Conservation (phyloP, 2,113 vertebrate species). For the Forbesichthys agassizii region DNA sequence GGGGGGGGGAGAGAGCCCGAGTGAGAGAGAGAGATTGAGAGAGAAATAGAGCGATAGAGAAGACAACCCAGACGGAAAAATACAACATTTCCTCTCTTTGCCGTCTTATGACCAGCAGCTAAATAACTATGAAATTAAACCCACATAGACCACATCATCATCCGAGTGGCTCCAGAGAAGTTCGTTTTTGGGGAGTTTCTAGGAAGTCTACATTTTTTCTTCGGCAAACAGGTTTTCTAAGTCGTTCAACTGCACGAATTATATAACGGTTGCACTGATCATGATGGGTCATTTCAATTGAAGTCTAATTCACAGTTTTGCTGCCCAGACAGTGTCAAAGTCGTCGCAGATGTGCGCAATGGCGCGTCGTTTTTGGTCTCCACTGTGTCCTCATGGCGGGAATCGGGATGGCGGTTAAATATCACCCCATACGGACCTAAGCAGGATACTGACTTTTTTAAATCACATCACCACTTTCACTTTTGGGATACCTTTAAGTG, state of each 20-base stretch:
- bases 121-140: not conserved
- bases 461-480: slow-evolving; percentile 15
- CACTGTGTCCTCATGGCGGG: slow-evolving; percentile 13
- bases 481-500: slow-evolving; percentile 40
- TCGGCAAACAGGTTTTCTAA: no score
- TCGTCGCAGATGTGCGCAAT: slow-evolving; percentile 35
- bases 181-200: slow-evolving; percentile 33
- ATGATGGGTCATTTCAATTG: no score
- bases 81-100: slow-evolving; percentile 28
- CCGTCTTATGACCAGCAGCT: slow-evolving; percentile 19
- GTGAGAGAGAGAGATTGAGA: slow-evolving; percentile 7
- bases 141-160: slow-evolving; percentile 2
- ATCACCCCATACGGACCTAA: slow-evolving; percentile 35
- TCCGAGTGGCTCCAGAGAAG: slow-evolving; percentile 11
- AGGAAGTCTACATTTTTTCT: slow-evolving; percentile 5
- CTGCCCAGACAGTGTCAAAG: not conserved
- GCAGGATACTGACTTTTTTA: slow-evolving; percentile 13
- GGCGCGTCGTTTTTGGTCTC: slow-evolving; percentile 11
- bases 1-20: not conserved
- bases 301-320: no score
- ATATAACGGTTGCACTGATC: no score
- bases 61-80: slow-evolving; percentile 34
- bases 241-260: no score
- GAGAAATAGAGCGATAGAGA: slow-evolving; percentile 30
- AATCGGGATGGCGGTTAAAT: slow-evolving; percentile 13